These are phyloP conservation scores for Conomelus anceps DNA, from an alignment of 2,888 invertebrate species.

Conservation along the genomic window DNA sequence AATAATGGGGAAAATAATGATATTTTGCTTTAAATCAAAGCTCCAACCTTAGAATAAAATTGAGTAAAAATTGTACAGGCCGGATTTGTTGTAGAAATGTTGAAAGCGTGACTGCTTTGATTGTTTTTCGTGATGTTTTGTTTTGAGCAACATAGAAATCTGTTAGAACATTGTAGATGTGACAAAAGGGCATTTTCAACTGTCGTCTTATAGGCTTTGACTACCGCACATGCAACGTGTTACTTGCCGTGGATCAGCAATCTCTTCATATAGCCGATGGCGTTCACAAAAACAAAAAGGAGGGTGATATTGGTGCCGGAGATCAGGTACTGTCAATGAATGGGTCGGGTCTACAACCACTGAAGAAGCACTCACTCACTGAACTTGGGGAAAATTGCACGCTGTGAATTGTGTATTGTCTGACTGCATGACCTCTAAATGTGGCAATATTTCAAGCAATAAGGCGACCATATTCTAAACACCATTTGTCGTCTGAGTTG, in stretches of 20 bases:
- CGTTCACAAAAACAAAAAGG: slow-evolving; percentile 80
- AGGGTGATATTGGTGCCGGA: slow-evolving; percentile 92
- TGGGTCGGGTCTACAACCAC: not conserved
- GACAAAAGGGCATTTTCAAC: not conserved
- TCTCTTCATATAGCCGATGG: slow-evolving; percentile 92
- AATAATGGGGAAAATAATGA: too few relatives aligned
- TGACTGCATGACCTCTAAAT: not conserved
- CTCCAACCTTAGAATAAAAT: too few relatives aligned
- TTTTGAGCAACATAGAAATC: not conserved
- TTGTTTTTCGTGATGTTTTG: not conserved
- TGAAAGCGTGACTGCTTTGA: not conserved
- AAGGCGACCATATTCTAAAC: not conserved
- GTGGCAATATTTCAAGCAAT: not conserved
- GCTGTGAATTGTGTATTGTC: not conserved
- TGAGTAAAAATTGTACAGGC: too few relatives aligned
- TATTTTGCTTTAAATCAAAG: too few relatives aligned
- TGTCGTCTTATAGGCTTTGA: slow-evolving; percentile 79
- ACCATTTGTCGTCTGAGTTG: not conserved
- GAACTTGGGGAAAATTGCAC: not conserved
- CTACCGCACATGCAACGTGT: slow-evolving; percentile 97
- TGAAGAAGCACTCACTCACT: not conserved
- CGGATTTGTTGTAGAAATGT: not conserved
- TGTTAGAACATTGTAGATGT: not conserved
- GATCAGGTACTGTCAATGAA: slow-evolving; percentile 77
- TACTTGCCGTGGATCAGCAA: slow-evolving; percentile 97